Evolutionary conservation across 2,113 vertebrate species (phyloP).

Genomic region (Ailurus styani): DNA sequence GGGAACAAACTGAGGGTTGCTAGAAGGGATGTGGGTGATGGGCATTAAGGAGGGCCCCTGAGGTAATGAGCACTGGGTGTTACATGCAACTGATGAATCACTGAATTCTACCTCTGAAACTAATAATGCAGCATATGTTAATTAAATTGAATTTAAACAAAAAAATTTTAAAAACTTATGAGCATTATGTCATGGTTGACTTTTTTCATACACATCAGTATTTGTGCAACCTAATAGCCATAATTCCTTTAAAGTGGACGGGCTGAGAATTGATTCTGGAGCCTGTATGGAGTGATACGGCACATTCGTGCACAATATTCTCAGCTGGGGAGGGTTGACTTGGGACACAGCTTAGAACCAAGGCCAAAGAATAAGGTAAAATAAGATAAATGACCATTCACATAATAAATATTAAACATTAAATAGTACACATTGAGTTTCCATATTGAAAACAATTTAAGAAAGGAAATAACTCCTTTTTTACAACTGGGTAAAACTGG

Average conservation of each 20-base stretch:
- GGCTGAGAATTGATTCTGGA: background rate
- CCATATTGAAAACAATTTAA: background rate
- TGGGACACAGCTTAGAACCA: background rate
- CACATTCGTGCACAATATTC: background rate
- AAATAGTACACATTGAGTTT: background rate
- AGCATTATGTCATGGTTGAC: background rate
- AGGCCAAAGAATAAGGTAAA: background rate
- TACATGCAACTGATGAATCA: background rate
- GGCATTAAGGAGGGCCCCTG: background rate
- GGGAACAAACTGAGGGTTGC: background rate
- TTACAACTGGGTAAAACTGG: background rate
- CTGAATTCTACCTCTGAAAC: background rate
- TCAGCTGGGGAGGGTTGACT: background rate
- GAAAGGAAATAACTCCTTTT: background rate
- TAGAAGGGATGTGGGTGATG: background rate
- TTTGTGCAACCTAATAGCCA: background rate
- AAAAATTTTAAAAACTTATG: background rate
- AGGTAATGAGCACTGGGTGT: background rate
- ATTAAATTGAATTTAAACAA: background rate
- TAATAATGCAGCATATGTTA: background rate
- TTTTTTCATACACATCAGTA: background rate
- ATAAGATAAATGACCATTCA: background rate
- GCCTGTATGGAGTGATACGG: rapidly evolving
- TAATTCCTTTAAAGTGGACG: background rate
- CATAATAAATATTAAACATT: background rate